These are phyloP conservation scores for Agriopis aurantiaria DNA, from an alignment of 2,888 invertebrate genomes.

Conservation along the genomic window DNA sequence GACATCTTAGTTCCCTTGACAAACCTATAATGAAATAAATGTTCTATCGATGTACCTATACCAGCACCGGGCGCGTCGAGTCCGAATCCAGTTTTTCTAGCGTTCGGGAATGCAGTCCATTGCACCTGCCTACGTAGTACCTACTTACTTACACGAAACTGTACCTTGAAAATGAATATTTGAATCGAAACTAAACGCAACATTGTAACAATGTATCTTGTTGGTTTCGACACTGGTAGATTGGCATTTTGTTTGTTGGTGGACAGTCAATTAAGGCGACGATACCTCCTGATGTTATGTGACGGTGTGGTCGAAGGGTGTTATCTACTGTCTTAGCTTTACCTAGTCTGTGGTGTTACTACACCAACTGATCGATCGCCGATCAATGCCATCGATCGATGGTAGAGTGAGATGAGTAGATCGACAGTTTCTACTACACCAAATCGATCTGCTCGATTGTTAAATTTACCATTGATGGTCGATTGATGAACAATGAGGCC, in stretches of 20 bases:
- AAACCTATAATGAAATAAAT: conserved; percentile 62
- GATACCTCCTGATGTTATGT: neutral
- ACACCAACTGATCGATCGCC: neutral
- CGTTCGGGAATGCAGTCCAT: conserved; percentile 77
- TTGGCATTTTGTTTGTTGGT: no score
- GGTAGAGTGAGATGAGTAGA: no score
- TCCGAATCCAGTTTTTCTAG: conserved; percentile 81
- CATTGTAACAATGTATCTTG: neutral
- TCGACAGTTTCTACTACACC: no score
- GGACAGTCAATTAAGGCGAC: neutral
- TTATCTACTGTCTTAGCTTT: neutral
- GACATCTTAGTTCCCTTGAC: conserved; percentile 54
- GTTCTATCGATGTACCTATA: conserved; percentile 65
- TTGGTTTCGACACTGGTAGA: neutral
- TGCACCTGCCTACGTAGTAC: conserved; percentile 70
- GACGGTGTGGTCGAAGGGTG: neutral
- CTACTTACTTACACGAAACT: conserved; percentile 13
- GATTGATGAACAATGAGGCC: no score
- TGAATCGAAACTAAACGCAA: conserved; percentile 21
- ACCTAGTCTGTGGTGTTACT: no score
- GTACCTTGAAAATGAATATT: conserved; percentile 60
- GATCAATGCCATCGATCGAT: no score
- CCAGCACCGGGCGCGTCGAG: conserved; percentile 59
- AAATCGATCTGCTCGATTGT: no score
- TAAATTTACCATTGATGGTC: no score